Evolutionary conservation across 2,797 vertebrate species (phyloP).

Genomic region (Squalus acanthias): DNA sequence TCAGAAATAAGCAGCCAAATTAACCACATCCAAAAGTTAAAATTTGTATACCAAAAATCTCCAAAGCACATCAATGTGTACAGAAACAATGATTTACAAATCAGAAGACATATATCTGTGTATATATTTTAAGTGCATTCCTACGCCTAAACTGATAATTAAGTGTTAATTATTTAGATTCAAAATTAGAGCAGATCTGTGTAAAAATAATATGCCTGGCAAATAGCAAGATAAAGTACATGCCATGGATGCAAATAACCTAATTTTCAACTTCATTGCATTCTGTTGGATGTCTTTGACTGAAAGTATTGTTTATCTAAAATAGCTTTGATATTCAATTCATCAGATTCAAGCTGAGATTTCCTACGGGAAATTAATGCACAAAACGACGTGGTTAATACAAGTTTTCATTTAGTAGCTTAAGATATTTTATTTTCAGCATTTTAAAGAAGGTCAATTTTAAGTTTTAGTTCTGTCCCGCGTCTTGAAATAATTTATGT

Average conservation of each 20-base stretch:
- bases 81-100: not conserved
- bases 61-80: not conserved
- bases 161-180: conserved; percentile 15
- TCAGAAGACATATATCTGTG: not conserved
- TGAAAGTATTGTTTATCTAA: conserved; percentile 34
- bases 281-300: not conserved
- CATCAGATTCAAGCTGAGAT: conserved; percentile 27
- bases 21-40: not conserved
- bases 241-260: not conserved
- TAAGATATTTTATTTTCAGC: not conserved
- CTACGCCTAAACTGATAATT: not conserved
- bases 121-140: not conserved
- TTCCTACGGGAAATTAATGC: conserved; percentile 30
- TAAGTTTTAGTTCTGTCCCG: not conserved
- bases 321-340: conserved; percentile 34
- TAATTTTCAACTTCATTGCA: conserved; percentile 20
- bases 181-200: not conserved
- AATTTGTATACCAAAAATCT: not conserved
- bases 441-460: conserved; percentile 16
- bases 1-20: not conserved
- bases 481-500: not conserved
- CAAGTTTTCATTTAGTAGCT: conserved; percentile 14
- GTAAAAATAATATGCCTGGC: not conserved
- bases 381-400: not conserved
- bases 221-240: conserved; percentile 2